Conservation (phyloP, 37 sponge, comb jelly and placozoan genomes). For the Beroe forskalii region DNA sequence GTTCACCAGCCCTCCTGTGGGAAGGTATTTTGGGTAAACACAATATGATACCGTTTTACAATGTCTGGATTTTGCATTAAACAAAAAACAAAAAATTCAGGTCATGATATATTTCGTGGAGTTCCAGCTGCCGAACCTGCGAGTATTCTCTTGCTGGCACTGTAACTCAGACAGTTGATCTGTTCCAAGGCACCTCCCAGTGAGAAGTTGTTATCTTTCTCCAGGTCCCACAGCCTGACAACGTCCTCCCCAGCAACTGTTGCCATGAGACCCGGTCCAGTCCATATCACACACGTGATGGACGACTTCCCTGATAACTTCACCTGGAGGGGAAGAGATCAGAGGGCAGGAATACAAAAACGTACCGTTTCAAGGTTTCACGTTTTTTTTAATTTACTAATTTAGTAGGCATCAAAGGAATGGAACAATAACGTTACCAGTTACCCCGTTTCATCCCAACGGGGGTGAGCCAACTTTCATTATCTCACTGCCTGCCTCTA, state of each 20-base stretch:
- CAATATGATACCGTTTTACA: background rate
- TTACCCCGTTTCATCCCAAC: too few relatives aligned
- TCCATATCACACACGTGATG: constrained; percentile 66
- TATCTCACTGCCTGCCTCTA: too few relatives aligned
- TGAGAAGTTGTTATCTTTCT: constrained; percentile 75
- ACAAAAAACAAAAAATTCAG: too few relatives aligned
- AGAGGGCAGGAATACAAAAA: too few relatives aligned
- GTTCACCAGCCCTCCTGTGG: constrained; percentile 51
- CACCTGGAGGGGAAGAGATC: constrained; percentile 67
- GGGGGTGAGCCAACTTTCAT: too few relatives aligned
- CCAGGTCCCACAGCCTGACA: constrained; percentile 90
- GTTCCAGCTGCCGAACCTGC: too few relatives aligned
- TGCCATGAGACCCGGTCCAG: constrained; percentile 72
- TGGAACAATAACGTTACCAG: too few relatives aligned
- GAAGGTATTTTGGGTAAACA: background rate
- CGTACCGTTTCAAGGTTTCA: too few relatives aligned
- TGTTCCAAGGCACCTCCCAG: constrained; percentile 68
- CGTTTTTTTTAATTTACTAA: too few relatives aligned
- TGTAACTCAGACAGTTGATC: constrained; percentile 74
- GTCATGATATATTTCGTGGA: too few relatives aligned
- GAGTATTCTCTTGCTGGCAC: constrained; percentile 68
- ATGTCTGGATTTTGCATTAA: too few relatives aligned
- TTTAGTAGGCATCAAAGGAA: too few relatives aligned
- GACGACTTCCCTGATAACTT: constrained; percentile 74
- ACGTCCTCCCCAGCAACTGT: constrained; percentile 74